These are phyloP conservation scores for Heptranchias perlo DNA, from an alignment of 2,113 vertebrate species.

Conservation along the genomic window DNA sequence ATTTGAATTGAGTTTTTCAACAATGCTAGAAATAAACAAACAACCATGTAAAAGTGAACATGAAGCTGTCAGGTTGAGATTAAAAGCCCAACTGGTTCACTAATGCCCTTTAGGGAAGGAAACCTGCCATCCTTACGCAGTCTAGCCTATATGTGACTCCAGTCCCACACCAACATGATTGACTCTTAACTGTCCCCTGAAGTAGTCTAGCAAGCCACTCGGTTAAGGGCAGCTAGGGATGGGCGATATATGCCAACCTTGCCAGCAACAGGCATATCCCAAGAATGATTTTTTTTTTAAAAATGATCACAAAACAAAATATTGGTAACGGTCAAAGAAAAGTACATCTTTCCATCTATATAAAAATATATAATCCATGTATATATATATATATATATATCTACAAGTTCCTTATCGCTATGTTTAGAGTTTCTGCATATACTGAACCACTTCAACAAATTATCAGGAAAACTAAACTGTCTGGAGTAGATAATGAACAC, in stretches of 20 bases:
- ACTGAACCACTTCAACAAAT: background rate
- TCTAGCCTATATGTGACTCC: background rate
- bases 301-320: background rate
- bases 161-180: too few relatives aligned
- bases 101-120: background rate
- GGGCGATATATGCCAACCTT: background rate
- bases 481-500: background rate
- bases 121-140: background rate
- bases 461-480: background rate
- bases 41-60: background rate
- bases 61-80: background rate
- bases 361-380: background rate
- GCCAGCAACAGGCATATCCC: background rate
- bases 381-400: too few relatives aligned
- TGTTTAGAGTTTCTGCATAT: background rate
- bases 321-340: background rate
- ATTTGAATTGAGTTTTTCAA: background rate
- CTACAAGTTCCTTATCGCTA: background rate
- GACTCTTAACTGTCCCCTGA: background rate
- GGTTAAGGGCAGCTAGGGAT: background rate
- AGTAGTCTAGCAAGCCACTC: background rate
- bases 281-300: background rate
- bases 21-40: too few relatives aligned
- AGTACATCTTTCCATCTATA: background rate
- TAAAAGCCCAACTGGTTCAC: background rate